A percentile compares a stretch with the other conserved stretches of the same genome.
phyloP scores from a whole-genome alignment of 92 coral and sea anemone genomes.

The Muricea muricata region DNA sequence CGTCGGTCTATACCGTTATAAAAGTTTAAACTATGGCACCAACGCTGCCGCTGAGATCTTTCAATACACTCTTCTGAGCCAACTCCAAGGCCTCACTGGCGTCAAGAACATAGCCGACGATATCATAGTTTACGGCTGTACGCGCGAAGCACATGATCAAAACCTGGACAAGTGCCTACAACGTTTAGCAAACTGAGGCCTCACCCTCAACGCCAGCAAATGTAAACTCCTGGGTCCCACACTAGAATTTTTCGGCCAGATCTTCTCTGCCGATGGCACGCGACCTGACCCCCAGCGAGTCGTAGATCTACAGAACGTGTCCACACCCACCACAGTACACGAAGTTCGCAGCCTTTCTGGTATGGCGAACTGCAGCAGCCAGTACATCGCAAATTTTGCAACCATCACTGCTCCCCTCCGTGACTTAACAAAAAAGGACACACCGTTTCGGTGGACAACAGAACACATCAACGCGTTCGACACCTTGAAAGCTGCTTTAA shows the following conservation, averaged over 20 bases:
- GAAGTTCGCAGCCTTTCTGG: not conserved
- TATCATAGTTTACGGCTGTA: too few relatives aligned
- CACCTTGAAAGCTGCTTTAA: not conserved
- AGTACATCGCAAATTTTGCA: not conserved
- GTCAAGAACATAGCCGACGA: too few relatives aligned
- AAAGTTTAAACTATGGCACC: too few relatives aligned
- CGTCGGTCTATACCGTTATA: too few relatives aligned
- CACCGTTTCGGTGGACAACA: not conserved
- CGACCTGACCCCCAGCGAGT: not conserved
- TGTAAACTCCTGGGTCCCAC: not conserved
- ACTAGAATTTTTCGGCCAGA: too few relatives aligned
- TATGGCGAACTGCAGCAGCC: slow-evolving; percentile 1
- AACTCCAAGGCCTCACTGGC: not conserved
- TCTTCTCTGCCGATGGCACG: too few relatives aligned
- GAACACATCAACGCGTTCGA: not conserved
- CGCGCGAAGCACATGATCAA: slow-evolving; percentile 20
- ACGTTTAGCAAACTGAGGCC: not conserved
- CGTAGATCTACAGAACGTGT: not conserved
- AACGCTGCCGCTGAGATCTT: too few relatives aligned
- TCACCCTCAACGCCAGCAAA: not conserved
- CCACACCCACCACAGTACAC: not conserved
- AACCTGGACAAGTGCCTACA: not conserved
- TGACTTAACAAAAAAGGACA: not conserved
- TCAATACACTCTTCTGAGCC: not conserved
- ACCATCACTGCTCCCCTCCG: not conserved